phyloP scores from a whole-genome alignment of 2,113 vertebrate genomes.

The Ictidomys tridecemlineatus region DNA sequence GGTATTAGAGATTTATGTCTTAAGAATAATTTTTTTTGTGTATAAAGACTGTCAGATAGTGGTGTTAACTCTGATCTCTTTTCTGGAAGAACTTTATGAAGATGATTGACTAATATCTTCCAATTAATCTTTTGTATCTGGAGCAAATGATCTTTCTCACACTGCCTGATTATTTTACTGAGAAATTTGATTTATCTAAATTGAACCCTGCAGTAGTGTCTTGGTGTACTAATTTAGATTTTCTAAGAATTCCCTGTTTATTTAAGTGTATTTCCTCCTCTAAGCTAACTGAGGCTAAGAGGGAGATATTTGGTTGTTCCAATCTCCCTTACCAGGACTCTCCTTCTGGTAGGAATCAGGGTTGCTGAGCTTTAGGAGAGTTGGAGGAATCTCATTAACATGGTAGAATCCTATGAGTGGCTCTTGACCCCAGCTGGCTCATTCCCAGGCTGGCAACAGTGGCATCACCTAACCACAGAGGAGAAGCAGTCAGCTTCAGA shows the following conservation, averaged over 20 bases:
- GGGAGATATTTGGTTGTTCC: background rate
- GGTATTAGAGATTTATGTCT: slow-evolving; percentile 39
- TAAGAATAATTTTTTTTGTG: slow-evolving; percentile 36
- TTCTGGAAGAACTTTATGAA: slow-evolving; percentile 31
- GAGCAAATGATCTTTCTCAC: slow-evolving; percentile 50
- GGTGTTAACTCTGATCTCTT: background rate
- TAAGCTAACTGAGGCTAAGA: background rate
- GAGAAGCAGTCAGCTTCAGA: background rate
- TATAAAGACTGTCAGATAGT: background rate
- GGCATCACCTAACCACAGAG: background rate
- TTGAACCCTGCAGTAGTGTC: background rate
- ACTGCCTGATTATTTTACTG: background rate
- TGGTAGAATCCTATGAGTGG: background rate
- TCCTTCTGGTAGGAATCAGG: background rate
- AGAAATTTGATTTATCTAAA: slow-evolving; percentile 30
- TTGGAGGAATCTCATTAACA: background rate
- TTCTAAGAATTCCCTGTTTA: slow-evolving; percentile 23
- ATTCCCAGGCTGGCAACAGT: background rate
- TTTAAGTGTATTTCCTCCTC: slow-evolving; percentile 1
- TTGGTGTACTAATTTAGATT: slow-evolving; percentile 21
- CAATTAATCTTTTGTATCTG: slow-evolving; percentile 61
- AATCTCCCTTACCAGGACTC: background rate
- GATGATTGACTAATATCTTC: slow-evolving; percentile 47
- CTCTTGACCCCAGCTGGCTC: background rate
- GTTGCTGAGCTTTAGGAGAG: background rate